Base-by-base conservation (phyloP, 2,888 invertebrate genomes). In the Branchipolynoe longqiensis region DNA sequence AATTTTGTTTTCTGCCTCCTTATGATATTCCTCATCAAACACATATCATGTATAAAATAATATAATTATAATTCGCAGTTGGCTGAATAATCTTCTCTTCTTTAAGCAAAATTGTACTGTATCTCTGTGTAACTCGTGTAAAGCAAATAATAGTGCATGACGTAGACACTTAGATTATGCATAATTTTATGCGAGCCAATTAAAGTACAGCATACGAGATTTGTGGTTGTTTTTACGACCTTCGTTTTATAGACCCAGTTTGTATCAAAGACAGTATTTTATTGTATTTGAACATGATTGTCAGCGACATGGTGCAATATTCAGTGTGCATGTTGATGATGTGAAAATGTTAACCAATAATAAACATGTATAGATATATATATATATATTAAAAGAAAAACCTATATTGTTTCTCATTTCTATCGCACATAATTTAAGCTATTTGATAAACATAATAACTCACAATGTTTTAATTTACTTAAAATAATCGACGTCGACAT, bases 31-130 rank as follows among this genome's bases (percentile, higher is more conserved):
- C 12, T 69, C 38, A 38, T 38, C 33, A 69, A n/a, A 69, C 1
- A 69, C 69, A 69, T 69, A 69, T 69, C 69, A 69, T 69, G 69
- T 69, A 69, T 69, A 69, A 25, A 69, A 69, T 69, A 69, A 69
- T 36, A 48, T 48, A 58, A 22, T 36, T 38, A 36, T 36, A 69
- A 69, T 69, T 62, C 69, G 33, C 36, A 69, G 69, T 36, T 69
- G 69, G 69, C 69, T 69, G 69, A 38, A 69, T 69, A 69, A 69
- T 69, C 69, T 36, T 69, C 69, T 69, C 38, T 25, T 69, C 69
- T 69, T 69, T 25, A 38, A 6, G 18, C 8, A 48, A 18, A 48
- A 48, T 12, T 48, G n/a, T n/a, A n/a, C n/a, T n/a, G n/a, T n/a
- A n/a, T n/a, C n/a, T n/a, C n/a, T n/a, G n/a, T 69, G 14, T 69